Percentiles rank a stretch among this genome's conserved stretches.
phyloP scores from a whole-genome alignment of 2,797 vertebrate species.

The Adelosebastes latens region DNA sequence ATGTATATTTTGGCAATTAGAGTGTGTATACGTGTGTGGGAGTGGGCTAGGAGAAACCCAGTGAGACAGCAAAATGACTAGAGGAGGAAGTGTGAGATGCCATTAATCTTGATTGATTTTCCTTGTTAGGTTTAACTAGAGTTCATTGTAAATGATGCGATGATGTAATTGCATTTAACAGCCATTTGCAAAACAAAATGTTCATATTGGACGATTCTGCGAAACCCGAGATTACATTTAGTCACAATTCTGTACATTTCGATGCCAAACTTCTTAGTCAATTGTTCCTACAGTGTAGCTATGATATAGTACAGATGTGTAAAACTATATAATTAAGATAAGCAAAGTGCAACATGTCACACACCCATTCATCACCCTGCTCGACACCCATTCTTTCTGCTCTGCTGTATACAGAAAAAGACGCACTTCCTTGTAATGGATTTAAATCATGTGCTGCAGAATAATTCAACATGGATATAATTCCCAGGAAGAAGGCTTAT shows the following conservation, averaged over 20 bases:
- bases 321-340: background rate
- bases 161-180: slow-evolving; percentile 1
- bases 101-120: slow-evolving; percentile 43
- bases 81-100: slow-evolving; percentile 2
- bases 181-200: background rate
- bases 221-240: background rate
- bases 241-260: background rate
- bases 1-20: background rate
- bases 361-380: background rate
- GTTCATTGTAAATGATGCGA: slow-evolving; percentile 26
- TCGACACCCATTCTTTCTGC: background rate
- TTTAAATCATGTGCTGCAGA: background rate
- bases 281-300: background rate
- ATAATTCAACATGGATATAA: background rate
- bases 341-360: background rate
- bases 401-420: background rate
- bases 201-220: background rate
- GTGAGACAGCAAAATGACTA: background rate
- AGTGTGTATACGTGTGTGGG: background rate
- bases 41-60: background rate
- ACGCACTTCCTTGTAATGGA: background rate
- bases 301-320: background rate
- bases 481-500: background rate
- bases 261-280: background rate
- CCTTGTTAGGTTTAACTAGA: slow-evolving; percentile 12